Conservation (phyloP, 2,113 vertebrate genomes). For the Clarias macrocephalus region DNA sequence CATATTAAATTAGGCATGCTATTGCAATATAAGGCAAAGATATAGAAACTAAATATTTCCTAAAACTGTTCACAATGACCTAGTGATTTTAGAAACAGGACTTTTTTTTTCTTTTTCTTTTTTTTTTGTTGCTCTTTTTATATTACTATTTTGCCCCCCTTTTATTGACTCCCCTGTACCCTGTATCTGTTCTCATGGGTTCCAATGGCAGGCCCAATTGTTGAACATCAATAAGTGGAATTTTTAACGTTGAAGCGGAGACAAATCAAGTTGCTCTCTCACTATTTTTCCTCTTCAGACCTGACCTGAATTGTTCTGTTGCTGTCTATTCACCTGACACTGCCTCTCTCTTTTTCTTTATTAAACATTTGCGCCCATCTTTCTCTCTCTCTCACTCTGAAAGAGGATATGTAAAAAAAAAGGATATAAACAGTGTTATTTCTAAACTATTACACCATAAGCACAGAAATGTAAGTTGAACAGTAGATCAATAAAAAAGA, state of each 20-base stretch:
- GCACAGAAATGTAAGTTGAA: not conserved
- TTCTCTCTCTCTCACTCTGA: not conserved
- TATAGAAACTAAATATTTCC: not conserved
- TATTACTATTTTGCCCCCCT: not conserved
- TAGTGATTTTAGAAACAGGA: not conserved
- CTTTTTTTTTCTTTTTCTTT: not conserved
- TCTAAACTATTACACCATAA: not conserved
- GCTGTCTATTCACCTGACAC: slow-evolving; percentile 9
- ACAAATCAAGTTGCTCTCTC: slow-evolving; percentile 31
- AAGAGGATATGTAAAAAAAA: not conserved
- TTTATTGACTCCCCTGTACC: not conserved
- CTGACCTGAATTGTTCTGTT: slow-evolving; percentile 7
- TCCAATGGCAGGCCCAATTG: slow-evolving; percentile 22
- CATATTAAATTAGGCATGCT: too few relatives aligned
- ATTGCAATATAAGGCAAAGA: not conserved
- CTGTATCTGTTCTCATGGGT: not conserved
- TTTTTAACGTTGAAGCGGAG: slow-evolving; percentile 40
- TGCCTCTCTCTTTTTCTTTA: not conserved
- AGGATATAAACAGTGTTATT: not conserved
- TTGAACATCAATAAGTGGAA: slow-evolving; percentile 36
- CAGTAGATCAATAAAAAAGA: not conserved
- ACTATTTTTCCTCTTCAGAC: not conserved
- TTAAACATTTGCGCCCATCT: not conserved
- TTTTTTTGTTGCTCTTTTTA: not conserved
- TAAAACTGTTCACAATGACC: not conserved